Evolutionary conservation across 2,797 vertebrate species (phyloP).

Genomic region (Mus caroli): DNA sequence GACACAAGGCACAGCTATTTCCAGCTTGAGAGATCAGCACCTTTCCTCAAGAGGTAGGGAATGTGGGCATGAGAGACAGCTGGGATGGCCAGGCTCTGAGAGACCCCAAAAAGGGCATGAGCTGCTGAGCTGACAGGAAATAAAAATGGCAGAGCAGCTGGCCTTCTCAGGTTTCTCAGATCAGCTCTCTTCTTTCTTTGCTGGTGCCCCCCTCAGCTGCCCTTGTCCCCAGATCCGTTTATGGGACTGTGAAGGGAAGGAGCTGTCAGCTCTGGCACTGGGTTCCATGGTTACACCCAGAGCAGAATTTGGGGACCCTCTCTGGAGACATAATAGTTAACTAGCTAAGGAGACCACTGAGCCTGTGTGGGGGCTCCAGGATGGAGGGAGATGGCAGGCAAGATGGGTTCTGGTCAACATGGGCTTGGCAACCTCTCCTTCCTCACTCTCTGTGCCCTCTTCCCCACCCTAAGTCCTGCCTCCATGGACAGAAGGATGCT

Average conservation of each 20-base stretch:
- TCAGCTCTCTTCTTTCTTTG: not conserved
- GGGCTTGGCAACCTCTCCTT: not conserved
- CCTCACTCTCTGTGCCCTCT: not conserved
- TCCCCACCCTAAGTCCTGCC: not conserved
- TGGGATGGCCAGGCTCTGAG: not conserved
- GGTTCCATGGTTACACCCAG: fast-evolving
- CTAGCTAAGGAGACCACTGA: not conserved
- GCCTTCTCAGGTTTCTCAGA: not conserved
- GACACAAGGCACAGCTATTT: slow-evolving; percentile 10
- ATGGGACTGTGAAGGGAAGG: not conserved
- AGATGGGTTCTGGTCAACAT: not conserved
- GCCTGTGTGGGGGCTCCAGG: not conserved
- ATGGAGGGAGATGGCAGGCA: fast-evolving
- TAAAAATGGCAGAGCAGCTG: not conserved
- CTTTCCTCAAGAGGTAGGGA: not conserved
- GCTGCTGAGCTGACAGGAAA: not conserved
- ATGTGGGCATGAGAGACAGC: not conserved
- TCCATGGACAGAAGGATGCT: not conserved
- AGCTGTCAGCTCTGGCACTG: not conserved
- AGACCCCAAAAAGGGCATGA: not conserved
- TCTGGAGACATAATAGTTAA: not conserved
- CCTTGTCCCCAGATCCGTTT: fast-evolving
- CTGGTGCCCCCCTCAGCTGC: not conserved
- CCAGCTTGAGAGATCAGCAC: not conserved
- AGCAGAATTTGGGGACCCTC: not conserved